A percentile compares a stretch with the other conserved stretches of the same genome.
These are phyloP conservation scores for Grammomys dolichurus DNA, from an alignment of 2,113 vertebrate species.

Conservation along the genomic window DNA sequence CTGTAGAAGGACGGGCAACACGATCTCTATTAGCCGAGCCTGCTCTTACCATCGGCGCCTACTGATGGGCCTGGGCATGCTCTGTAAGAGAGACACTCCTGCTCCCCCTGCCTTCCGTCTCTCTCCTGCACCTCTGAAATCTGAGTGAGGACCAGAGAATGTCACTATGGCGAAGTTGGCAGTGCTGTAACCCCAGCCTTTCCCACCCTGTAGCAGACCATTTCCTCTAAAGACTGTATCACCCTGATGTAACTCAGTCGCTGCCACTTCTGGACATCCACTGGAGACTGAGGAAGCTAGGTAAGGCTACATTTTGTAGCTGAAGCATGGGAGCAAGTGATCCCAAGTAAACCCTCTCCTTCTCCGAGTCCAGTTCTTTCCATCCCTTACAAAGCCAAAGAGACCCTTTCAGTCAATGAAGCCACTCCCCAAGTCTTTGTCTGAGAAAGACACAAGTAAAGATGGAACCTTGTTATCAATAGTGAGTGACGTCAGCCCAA, in stretches of 20 bases:
- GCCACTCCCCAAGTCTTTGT: background rate
- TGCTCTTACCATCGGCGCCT: background rate
- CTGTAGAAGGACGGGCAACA: background rate
- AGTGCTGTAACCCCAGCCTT: background rate
- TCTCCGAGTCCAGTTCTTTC: background rate
- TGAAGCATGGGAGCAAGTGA: background rate
- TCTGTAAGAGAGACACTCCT: background rate
- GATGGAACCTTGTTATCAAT: background rate
- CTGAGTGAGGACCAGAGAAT: background rate
- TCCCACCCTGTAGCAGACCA: background rate
- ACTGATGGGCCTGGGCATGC: background rate
- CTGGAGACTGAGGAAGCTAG: background rate
- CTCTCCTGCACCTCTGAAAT: background rate
- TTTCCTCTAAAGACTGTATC: background rate
- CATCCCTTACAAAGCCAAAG: background rate
- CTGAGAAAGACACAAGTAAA: background rate
- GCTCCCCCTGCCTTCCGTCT: background rate
- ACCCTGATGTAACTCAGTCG: background rate
- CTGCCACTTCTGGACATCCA: background rate
- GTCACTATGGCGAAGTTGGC: background rate
- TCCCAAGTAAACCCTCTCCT: background rate
- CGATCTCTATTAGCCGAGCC: background rate
- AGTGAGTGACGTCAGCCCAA: background rate
- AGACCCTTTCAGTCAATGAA: background rate
- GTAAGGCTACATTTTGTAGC: background rate